Conservation (phyloP, 1,140 invertebrate genomes). For the Solenopsis invicta region DNA sequence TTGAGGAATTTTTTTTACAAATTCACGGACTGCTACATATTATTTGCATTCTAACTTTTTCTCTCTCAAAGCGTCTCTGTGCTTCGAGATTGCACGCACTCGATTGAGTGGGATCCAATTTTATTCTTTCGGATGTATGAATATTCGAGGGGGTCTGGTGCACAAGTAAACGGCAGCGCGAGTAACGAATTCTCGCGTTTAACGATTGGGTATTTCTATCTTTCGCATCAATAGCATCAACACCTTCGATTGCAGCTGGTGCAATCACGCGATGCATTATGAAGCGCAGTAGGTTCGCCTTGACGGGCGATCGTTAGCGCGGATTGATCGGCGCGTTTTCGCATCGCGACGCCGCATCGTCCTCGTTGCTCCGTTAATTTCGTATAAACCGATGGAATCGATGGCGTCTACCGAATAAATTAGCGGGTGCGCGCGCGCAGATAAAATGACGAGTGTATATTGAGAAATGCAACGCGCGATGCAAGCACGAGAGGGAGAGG, state of each 20-base stretch:
- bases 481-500: neutral
- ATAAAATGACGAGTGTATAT: conserved; percentile 36
- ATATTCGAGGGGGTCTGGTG: conserved; percentile 38
- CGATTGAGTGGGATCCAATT: conserved; percentile 38
- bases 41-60: neutral
- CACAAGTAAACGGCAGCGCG: conserved; percentile 36
- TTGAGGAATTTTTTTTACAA: neutral
- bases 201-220: conserved; percentile 50
- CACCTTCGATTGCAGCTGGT: conserved; percentile 52
- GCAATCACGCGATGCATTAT: conserved; percentile 59
- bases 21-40: neutral
- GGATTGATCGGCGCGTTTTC: conserved; percentile 47
- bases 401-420: conserved; percentile 58
- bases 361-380: conserved; percentile 33
- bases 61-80: neutral
- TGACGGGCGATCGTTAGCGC: conserved; percentile 50
- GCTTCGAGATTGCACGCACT: neutral
- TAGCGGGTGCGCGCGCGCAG: conserved; percentile 48
- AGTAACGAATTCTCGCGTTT: conserved; percentile 51
- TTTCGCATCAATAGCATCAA: conserved; percentile 34
- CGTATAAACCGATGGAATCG: conserved; percentile 36
- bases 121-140: conserved; percentile 55
- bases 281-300: conserved; percentile 46
- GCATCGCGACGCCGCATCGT: conserved; percentile 18
- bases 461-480: neutral